Evolutionary conservation across 2,113 vertebrate genomes (phyloP).

Genomic region (Dipodomys spectabilis): DNA sequence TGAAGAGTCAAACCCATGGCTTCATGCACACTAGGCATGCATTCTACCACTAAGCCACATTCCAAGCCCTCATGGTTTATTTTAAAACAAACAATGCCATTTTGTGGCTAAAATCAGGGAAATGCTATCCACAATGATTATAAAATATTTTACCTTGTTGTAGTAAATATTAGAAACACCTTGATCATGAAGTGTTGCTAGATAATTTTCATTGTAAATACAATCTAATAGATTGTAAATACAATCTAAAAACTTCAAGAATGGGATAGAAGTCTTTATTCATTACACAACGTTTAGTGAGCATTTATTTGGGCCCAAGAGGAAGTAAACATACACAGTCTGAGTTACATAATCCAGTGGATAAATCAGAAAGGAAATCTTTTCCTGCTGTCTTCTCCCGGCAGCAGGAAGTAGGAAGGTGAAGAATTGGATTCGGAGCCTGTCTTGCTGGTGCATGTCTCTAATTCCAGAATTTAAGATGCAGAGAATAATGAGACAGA

Average conservation of each 20-base stretch:
- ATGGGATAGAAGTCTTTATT: constrained; percentile 1
- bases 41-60: too few species aligned
- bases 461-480: too few species aligned
- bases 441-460: too few species aligned
- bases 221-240: not conserved
- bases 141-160: constrained; percentile 3
- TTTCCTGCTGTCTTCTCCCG: not conserved
- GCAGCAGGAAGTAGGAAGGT: not conserved
- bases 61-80: not conserved
- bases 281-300: not conserved
- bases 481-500: too few species aligned
- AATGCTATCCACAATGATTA: constrained; percentile 16
- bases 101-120: not conserved
- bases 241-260: not conserved
- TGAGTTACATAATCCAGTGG: not conserved
- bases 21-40: too few species aligned
- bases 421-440: not conserved
- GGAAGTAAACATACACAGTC: not conserved
- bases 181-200: not conserved
- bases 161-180: not conserved
- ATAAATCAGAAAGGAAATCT: not conserved
- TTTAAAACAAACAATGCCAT: not conserved
- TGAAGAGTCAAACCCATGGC: too few species aligned
- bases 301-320: not conserved
- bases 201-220: not conserved